phyloP scores from a whole-genome alignment of 2,797 vertebrate genomes.

The Epinephelus malabaricus region DNA sequence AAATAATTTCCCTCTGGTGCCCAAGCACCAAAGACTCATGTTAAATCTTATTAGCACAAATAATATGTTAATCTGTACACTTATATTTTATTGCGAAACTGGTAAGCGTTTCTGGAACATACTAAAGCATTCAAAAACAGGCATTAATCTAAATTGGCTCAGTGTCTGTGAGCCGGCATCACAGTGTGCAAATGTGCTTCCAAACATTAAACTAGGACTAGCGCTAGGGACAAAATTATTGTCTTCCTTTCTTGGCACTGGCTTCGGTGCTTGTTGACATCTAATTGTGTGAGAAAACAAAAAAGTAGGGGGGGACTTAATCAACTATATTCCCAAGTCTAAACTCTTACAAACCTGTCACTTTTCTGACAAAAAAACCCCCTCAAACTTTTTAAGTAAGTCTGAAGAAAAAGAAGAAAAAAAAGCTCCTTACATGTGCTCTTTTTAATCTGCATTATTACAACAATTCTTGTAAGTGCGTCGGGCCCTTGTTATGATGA shows the following conservation, averaged over 20 bases:
- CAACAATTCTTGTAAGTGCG: not conserved
- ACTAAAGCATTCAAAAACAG: not conserved
- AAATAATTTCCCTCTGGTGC: no score
- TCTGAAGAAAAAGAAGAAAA: not conserved
- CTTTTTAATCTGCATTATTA: not conserved
- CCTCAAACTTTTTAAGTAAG: no score
- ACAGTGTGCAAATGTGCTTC: constrained; percentile 13
- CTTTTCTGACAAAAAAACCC: not conserved
- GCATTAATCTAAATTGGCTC: constrained; percentile 9
- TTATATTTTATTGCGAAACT: no score
- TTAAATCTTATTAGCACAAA: no score
- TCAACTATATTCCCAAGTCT: not conserved
- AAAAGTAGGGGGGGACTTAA: not conserved
- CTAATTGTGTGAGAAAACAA: not conserved
- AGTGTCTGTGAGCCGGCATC: constrained; percentile 9
- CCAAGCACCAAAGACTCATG: no score
- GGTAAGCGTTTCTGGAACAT: not conserved
- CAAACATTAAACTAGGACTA: constrained; percentile 5
- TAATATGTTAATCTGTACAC: no score
- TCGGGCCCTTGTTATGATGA: constrained; percentile 2
- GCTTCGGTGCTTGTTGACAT: constrained; percentile 1
- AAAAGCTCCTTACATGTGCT: no score
- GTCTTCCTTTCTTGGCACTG: constrained; percentile 16
- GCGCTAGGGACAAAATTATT: not conserved
- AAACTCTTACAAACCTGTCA: not conserved